Percentiles rank a stretch among this genome's conserved stretches.
phyloP scores from a whole-genome alignment of 2,888 invertebrate species.

The Sarcophaga caerulescens region DNA sequence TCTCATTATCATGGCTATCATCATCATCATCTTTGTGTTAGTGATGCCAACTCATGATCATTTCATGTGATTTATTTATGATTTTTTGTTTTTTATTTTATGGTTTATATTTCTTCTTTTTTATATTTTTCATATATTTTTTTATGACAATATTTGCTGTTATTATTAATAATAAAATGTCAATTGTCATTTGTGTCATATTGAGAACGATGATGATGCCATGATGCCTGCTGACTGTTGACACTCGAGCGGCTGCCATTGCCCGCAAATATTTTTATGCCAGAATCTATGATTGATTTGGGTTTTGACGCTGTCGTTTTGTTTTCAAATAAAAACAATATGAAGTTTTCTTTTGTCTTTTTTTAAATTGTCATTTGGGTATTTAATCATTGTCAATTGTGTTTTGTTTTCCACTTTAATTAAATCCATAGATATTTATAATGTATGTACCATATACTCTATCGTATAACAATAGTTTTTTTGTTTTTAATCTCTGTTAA shows the following conservation, averaged over 20 bases:
- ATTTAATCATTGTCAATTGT: conserved; percentile 21
- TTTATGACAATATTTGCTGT: not conserved
- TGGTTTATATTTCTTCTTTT: conserved; percentile 18
- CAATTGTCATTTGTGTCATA: conserved; percentile 40
- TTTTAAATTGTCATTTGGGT: not conserved
- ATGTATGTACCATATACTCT: too few species aligned
- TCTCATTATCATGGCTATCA: not conserved
- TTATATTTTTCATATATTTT: not conserved
- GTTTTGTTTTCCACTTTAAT: conserved; percentile 18
- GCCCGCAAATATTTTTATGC: too few species aligned
- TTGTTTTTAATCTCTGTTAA: conserved; percentile 14
- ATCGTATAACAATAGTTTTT: not conserved
- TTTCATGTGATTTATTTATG: not conserved
- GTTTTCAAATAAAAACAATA: not conserved
- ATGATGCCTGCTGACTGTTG: conserved; percentile 15
- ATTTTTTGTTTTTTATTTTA: not conserved
- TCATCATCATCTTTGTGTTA: not conserved
- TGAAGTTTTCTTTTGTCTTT: not conserved
- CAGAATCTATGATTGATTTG: too few species aligned
- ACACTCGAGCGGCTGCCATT: not conserved
- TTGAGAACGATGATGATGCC: not conserved
- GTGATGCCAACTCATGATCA: too few species aligned
- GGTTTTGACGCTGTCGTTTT: too few species aligned
- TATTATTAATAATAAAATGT: conserved; percentile 38
- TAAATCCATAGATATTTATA: conserved; percentile 18